Evolutionary conservation across 2,888 invertebrate species (phyloP).

Genomic region (Mesodorylaimus sp.): DNA sequence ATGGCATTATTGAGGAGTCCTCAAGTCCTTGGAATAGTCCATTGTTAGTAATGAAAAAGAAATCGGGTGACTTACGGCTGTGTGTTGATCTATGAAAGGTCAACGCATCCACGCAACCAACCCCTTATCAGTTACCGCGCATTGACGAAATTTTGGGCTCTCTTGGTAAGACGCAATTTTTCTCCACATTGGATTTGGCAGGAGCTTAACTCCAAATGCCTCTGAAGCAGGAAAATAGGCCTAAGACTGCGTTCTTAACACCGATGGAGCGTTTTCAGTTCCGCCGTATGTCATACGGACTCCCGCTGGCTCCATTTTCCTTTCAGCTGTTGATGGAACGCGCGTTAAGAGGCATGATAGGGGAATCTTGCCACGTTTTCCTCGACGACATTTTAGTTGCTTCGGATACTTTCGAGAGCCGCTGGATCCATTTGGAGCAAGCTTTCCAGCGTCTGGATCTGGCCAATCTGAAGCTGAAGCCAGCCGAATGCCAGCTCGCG

Average conservation of each 20-base stretch:
- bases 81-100: too few relatives aligned
- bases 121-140: too few relatives aligned
- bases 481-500: slow-evolving; percentile 13
- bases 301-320: slow-evolving; percentile 1
- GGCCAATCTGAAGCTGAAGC: slow-evolving; percentile 13
- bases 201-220: neutral
- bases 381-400: slow-evolving; percentile 14
- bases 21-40: too few relatives aligned
- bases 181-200: neutral
- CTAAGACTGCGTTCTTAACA: slow-evolving; percentile 1
- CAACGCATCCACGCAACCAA: too few relatives aligned
- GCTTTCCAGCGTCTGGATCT: slow-evolving; percentile 11
- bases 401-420: slow-evolving; percentile 10
- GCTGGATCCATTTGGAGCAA: slow-evolving; percentile 7
- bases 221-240: neutral
- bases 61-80: too few relatives aligned
- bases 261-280: neutral
- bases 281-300: neutral
- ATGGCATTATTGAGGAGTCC: too few relatives aligned
- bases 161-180: neutral
- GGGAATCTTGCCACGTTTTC: neutral
- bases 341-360: neutral
- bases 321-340: slow-evolving; percentile 9
- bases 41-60: too few relatives aligned
- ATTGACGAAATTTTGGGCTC: neutral